Conservation (phyloP, 1,140 invertebrate genomes). For the Atopsyche davidsoni region DNA sequence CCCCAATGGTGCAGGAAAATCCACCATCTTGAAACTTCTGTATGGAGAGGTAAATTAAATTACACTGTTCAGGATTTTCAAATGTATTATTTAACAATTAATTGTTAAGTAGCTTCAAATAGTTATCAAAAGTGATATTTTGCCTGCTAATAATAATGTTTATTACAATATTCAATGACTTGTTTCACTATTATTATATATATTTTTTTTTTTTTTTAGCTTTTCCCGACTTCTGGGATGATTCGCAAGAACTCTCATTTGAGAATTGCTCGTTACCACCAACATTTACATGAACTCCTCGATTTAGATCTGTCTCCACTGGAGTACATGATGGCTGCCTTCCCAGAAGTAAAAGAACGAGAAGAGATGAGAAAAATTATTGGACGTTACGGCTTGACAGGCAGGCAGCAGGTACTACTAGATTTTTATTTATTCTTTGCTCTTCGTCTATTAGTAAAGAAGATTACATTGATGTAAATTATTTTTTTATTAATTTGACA, state of each 20-base stretch:
- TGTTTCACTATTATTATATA: too few relatives aligned
- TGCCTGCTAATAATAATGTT: too few relatives aligned
- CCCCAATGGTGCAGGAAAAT: slow-evolving; percentile 98
- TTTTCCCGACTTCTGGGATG: slow-evolving; percentile 92
- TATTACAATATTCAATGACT: too few relatives aligned
- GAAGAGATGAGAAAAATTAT: slow-evolving; percentile 99
- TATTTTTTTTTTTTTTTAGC: slow-evolving; percentile 46
- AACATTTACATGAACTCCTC: slow-evolving; percentile 95
- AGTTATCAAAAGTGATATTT: slow-evolving; percentile 6
- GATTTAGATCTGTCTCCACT: slow-evolving; percentile 92
- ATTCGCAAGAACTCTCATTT: slow-evolving; percentile 97
- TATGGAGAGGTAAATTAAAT: slow-evolving; percentile 88
- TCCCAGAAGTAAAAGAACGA: slow-evolving; percentile 94
- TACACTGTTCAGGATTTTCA: too few relatives aligned
- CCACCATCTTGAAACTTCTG: slow-evolving; percentile 92
- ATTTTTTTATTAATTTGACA: slow-evolving; percentile 35
- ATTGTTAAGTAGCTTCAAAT: too few relatives aligned
- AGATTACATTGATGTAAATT: neutral
- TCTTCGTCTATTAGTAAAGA: neutral
- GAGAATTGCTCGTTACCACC: slow-evolving; percentile 95
- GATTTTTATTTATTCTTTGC: too few relatives aligned
- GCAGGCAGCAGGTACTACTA: slow-evolving; percentile 79
- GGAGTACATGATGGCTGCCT: slow-evolving; percentile 97
- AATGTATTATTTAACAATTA: too few relatives aligned
- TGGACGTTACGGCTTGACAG: slow-evolving; percentile 93